Conservation (phyloP, 2,888 invertebrate genomes). For the Scaptomyza parva region DNA sequence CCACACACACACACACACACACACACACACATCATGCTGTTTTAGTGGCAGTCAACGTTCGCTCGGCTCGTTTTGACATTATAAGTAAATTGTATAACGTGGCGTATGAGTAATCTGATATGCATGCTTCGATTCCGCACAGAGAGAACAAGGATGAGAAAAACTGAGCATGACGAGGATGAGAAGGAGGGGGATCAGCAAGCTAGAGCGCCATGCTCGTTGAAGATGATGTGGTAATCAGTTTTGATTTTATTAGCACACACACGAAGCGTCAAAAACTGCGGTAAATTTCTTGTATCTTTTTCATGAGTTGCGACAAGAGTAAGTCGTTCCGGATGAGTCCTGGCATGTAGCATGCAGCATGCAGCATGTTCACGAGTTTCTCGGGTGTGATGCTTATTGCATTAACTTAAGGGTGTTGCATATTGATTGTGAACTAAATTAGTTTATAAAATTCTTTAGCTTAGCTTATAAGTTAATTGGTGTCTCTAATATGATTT, state of each 20-base stretch:
- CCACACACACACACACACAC: too few species aligned
- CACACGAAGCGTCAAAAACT: constrained; percentile 27
- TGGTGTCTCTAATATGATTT: background rate
- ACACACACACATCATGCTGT: constrained; percentile 2
- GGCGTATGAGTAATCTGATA: constrained; percentile 79
- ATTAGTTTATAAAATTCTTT: constrained; percentile 6
- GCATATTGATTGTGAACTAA: constrained; percentile 5
- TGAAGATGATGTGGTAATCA: constrained; percentile 79
- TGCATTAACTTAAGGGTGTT: background rate
- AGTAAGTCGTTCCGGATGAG: constrained; percentile 10
- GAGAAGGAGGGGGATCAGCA: too few species aligned
- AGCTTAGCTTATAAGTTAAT: background rate
- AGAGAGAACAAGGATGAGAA: background rate
- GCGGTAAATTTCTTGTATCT: constrained; percentile 49
- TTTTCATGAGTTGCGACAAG: constrained; percentile 30
- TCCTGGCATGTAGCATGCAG: constrained; percentile 6
- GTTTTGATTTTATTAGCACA: constrained; percentile 80
- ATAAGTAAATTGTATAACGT: constrained; percentile 78
- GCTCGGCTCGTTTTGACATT: constrained; percentile 72
- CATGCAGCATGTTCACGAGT: constrained; percentile 1
- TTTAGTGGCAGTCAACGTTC: constrained; percentile 59
- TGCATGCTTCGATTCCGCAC: constrained; percentile 72
- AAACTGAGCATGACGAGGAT: too few species aligned
- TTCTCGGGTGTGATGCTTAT: background rate
- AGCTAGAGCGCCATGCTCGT: constrained; percentile 37